Evolutionary conservation across 2,113 vertebrate species (phyloP), one percentile per base, ranked within the genome.

Genomic region (Pomatorhinus ruficollis): DNA sequence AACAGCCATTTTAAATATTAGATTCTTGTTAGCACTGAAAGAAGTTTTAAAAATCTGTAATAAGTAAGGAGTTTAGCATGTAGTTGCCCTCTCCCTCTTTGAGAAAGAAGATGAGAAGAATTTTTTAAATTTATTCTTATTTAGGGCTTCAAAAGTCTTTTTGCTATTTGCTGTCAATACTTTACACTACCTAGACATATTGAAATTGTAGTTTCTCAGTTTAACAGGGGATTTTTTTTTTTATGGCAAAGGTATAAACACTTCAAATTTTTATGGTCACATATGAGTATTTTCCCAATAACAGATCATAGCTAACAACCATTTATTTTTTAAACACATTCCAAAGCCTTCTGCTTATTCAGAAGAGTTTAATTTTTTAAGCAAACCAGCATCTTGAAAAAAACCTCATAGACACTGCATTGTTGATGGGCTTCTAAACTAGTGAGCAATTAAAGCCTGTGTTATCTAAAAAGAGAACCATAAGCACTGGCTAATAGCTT

Each of bases 401-500:
- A 88, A 95, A 69, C 4, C 79, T 90, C 82, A 86, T 37, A 96
- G 52, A 40, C 90, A 96, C 63, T 80, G 54, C 90, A 81, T 52
- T 94, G 70, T 40, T 93, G 64, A 91, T 49, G 71, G 88, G 64
- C 76, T 92, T 93, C 87, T 72, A 90, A 93, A 68, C 47, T 74
- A 79, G 12, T 25, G 11, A 96, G 40, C 63, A 92, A 95, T 65
- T 87, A 87, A 87, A 90, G 27, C 11, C 60, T 87, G 24, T 57
- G 30, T 83, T 74, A 70, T 33, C 65, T 85, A 63, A 56, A 66
- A 49, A 59, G 39, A 80, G 42, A 94, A 80, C 53, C 25, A 52
- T 66, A 80, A 90, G 14, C 47, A 88, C 30, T 75, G 33, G 33
- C 64, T 84, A 74, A 74, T 88, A 91, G 71, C 59, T 90, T 49